Percentiles rank a stretch among this genome's conserved stretches.
Conservation (phyloP, 2,797 vertebrate species). For the Poecilia wingei region DNA sequence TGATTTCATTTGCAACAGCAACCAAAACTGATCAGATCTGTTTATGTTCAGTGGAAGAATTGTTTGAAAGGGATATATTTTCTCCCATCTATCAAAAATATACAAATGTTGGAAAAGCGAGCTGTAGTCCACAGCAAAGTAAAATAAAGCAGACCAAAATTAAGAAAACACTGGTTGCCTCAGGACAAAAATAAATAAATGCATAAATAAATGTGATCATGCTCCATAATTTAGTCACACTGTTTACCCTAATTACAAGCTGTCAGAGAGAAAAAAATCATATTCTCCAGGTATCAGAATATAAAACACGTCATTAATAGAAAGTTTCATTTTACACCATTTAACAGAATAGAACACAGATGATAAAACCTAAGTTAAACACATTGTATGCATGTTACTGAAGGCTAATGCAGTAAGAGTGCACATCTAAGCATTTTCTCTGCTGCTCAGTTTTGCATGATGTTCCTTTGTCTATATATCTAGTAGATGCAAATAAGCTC, state of each 20-base stretch:
- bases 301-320: constrained; percentile 6
- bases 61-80: background rate
- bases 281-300: constrained; percentile 3
- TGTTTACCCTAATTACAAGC: constrained; percentile 2
- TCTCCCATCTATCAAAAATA: background rate
- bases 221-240: background rate
- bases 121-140: background rate
- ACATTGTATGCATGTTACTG: background rate
- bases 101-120: background rate
- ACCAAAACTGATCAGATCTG: background rate
- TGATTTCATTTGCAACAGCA: background rate
- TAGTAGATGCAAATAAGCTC: background rate
- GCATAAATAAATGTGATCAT: background rate
- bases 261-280: constrained; percentile 8
- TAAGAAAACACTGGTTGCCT: background rate
- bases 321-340: constrained; percentile 8
- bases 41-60: background rate
- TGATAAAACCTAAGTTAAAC: constrained; percentile 1
- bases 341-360: background rate
- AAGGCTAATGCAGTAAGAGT: background rate
- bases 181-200: background rate
- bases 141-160: background rate
- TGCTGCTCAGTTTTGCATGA: background rate
- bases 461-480: background rate
- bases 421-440: constrained; percentile 2